These are phyloP conservation scores for Icerya purchasi DNA, from an alignment of 2,888 invertebrate genomes.

Conservation along the genomic window DNA sequence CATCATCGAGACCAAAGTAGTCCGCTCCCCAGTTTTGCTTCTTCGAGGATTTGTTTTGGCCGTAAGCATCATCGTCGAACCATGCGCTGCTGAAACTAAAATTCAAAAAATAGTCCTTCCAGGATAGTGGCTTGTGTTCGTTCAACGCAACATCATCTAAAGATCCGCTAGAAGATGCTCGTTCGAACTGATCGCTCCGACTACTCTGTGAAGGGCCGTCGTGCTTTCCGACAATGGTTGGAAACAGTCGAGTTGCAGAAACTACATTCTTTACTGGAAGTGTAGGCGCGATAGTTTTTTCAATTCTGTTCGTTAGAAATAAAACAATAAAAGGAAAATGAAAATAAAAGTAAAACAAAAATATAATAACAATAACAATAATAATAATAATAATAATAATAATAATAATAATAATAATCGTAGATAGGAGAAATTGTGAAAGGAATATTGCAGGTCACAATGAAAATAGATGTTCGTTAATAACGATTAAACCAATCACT, in stretches of 20 bases:
- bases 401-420: no score
- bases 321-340: no score
- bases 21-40: constrained; percentile 22
- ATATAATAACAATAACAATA: no score
- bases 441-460: no score
- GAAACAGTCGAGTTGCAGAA: neutral
- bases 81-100: neutral
- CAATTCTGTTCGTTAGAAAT: no score
- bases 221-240: neutral
- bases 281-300: constrained; percentile 3
- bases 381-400: no score
- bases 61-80: neutral
- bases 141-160: neutral
- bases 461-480: no score
- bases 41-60: neutral
- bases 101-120: neutral
- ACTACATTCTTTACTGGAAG: neutral
- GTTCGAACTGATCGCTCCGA: neutral
- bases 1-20: constrained; percentile 24
- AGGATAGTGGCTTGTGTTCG: neutral
- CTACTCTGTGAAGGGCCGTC: neutral
- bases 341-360: no score
- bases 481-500: no score
- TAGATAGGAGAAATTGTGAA: no score
- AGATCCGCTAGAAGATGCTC: neutral